These are phyloP conservation scores for Drosophila pseudoobscura DNA, from an alignment of 1,140 invertebrate genomes.

Conservation along the genomic window DNA sequence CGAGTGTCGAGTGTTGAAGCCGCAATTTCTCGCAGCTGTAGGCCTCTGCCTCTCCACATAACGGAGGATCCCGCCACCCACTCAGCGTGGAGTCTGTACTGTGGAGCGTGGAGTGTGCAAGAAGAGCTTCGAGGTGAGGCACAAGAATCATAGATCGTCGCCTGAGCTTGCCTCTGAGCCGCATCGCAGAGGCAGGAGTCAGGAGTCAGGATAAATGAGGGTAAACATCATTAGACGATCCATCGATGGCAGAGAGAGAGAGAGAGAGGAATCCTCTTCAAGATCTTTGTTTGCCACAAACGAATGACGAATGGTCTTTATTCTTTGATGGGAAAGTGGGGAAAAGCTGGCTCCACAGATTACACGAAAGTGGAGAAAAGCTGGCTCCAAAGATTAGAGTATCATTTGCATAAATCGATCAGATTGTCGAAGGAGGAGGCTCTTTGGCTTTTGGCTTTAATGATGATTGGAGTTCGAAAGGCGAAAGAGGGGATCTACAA, in stretches of 20 bases:
- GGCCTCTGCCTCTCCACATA: constrained; percentile 9
- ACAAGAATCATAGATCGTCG: constrained; percentile 21
- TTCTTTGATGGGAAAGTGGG: constrained; percentile 12
- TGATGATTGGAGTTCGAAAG: constrained; percentile 5
- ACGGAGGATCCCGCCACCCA: constrained; percentile 45
- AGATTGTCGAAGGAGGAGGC: constrained; percentile 26
- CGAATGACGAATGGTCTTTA: constrained; percentile 46
- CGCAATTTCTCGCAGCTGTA: constrained; percentile 32
- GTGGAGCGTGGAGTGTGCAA: constrained; percentile 1
- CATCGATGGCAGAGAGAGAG: background rate
- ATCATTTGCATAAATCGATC: constrained; percentile 47
- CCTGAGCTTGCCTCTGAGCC: constrained; percentile 47
- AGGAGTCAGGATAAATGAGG: constrained; percentile 45
- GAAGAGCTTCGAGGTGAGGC: constrained; percentile 28
- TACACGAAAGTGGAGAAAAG: too few species aligned
- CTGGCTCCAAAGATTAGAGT: constrained; percentile 24
- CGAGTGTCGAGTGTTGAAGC: constrained; percentile 41
- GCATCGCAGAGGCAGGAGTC: constrained; percentile 35
- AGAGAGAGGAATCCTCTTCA: constrained; percentile 28
- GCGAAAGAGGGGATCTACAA: background rate
- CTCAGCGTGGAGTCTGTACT: constrained; percentile 22
- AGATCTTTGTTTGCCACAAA: constrained; percentile 49
- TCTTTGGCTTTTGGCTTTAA: constrained; percentile 15
- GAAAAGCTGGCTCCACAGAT: background rate
- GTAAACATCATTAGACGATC: constrained; percentile 49